Conservation (phyloP, 2,888 invertebrate genomes). For the Pristionchus fissidentatus region DNA sequence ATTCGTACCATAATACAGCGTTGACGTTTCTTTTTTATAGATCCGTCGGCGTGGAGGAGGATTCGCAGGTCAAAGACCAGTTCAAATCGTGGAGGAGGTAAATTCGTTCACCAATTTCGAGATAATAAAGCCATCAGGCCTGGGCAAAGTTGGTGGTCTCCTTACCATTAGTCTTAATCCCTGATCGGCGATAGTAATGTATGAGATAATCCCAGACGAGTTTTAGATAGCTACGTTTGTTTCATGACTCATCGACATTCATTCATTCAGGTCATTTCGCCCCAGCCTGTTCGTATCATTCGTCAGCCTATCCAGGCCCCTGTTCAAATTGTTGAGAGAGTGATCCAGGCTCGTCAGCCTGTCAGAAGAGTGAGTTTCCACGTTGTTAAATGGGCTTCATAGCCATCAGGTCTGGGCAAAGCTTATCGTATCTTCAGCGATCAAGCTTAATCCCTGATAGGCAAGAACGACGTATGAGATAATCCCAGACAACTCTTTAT, state of each 20-base stretch:
- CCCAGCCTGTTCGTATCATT: slow-evolving; percentile 40
- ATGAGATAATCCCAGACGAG: neutral
- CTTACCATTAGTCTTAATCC: neutral
- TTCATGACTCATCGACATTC: neutral
- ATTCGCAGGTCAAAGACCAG: neutral
- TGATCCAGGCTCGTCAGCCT: slow-evolving; percentile 37
- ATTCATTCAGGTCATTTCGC: slow-evolving; percentile 12
- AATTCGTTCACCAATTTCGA: neutral
- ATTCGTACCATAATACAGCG: neutral
- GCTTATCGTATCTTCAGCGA: neutral
- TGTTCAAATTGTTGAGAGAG: slow-evolving; percentile 41
- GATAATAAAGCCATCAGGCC: neutral
- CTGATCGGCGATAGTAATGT: neutral
- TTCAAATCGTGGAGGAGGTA: slow-evolving; percentile 23
- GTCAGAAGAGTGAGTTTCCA: neutral
- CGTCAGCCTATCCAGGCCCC: slow-evolving; percentile 43
- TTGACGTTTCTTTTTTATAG: neutral
- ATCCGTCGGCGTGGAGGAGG: slow-evolving; percentile 20
- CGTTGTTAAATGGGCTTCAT: neutral
- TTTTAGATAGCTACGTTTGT: neutral
- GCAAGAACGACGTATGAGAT: slow-evolving; percentile 22
- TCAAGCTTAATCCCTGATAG: slow-evolving; percentile 28
- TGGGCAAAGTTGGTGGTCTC: neutral
- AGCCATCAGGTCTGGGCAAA: slow-evolving; percentile 33
- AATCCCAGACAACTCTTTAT: slow-evolving; percentile 9